A percentile compares a stretch with the other conserved stretches of the same genome.
Conservation (phyloP, 2,113 vertebrate species). For the Riparia riparia region DNA sequence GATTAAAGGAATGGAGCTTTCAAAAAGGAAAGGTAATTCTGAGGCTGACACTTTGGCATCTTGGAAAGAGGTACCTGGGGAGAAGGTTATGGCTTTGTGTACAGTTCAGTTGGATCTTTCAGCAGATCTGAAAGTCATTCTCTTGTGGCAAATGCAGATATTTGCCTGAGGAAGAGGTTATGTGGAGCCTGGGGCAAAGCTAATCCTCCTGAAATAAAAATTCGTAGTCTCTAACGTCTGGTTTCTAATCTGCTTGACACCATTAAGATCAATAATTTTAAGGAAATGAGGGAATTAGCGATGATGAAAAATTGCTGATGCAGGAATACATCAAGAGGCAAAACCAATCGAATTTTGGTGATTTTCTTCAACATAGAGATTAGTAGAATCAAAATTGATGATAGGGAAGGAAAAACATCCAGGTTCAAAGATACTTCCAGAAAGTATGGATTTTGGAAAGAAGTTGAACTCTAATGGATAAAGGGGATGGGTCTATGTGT, state of each 20-base stretch:
- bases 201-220: conserved; percentile 1
- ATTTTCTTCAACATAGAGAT: background rate
- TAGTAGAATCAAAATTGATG: background rate
- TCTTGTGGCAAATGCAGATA: background rate
- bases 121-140: background rate
- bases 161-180: background rate
- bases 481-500: background rate
- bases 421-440: background rate
- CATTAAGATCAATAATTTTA: background rate
- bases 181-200: background rate
- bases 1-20: background rate
- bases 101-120: background rate
- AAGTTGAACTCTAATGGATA: background rate
- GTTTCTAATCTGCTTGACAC: background rate
- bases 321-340: background rate
- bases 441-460: background rate
- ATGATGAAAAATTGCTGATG: background rate
- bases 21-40: background rate
- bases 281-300: background rate
- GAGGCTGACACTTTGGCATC: background rate
- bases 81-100: background rate
- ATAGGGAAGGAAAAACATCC: background rate
- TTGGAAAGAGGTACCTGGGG: background rate
- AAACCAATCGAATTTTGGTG: background rate
- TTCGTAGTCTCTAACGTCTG: background rate